phyloP scores from a whole-genome alignment of 2,797 vertebrate genomes.

The Rhabdophis nuchalis region DNA sequence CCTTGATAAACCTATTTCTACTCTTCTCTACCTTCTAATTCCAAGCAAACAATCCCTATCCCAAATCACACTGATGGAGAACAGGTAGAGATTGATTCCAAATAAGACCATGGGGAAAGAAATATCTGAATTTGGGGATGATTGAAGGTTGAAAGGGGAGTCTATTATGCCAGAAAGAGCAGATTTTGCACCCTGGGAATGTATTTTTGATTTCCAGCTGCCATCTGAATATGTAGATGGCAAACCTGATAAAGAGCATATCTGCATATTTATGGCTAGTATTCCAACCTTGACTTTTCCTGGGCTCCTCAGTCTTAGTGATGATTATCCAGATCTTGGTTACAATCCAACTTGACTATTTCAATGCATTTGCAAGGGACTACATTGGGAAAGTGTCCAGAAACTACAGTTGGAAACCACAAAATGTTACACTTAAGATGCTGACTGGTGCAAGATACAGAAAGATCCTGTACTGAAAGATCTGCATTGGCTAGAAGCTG shows the following conservation, averaged over 20 bases:
- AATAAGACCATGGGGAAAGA: not conserved
- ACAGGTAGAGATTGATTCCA: not conserved
- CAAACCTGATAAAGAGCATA: not conserved
- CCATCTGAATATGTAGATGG: not conserved
- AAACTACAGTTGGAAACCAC: not conserved
- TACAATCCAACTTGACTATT: not conserved
- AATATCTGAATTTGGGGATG: not conserved
- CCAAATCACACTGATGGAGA: not conserved
- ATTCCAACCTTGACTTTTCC: not conserved
- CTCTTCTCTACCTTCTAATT: not conserved
- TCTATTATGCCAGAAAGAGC: not conserved
- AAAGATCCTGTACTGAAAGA: not conserved
- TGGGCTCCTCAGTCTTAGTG: not conserved
- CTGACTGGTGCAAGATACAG: not conserved
- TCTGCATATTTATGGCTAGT: not conserved
- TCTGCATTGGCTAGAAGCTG: not conserved
- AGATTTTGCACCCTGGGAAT: not conserved
- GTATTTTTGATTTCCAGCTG: not conserved
- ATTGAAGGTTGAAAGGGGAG: not conserved
- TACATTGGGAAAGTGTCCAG: not conserved
- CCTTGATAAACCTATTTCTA: not conserved
- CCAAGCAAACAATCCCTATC: not conserved
- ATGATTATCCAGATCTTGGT: not conserved
- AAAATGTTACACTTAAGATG: not conserved
- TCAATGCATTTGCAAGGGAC: not conserved